Conservation (phyloP, 2,113 vertebrate genomes). For the Globicephala melas region DNA sequence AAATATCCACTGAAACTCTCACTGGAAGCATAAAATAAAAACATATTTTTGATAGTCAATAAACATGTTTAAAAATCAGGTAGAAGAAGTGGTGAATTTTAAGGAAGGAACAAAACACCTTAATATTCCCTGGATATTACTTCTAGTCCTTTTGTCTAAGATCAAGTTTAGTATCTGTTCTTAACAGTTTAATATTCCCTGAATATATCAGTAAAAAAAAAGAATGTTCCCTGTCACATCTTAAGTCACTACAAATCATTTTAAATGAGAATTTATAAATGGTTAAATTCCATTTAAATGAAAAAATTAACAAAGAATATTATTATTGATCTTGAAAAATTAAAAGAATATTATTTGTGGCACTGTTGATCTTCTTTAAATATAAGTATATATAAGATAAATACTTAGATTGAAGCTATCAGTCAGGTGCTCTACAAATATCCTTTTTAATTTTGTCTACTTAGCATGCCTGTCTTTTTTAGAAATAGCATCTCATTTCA, state of each 20-base stretch:
- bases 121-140: not conserved
- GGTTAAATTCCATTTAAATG: not conserved
- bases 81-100: not conserved
- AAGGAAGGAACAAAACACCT: not conserved
- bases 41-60: not conserved
- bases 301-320: not conserved
- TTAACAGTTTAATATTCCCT: not conserved
- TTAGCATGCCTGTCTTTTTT: not conserved
- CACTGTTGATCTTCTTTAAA: not conserved
- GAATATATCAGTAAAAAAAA: not conserved
- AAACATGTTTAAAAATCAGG: not conserved
- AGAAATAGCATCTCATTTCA: not conserved
- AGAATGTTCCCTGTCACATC: not conserved
- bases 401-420: not conserved
- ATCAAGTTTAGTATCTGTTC: not conserved
- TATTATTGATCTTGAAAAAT: not conserved
- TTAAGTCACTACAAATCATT: not conserved
- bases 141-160: not conserved
- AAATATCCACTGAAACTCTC: not conserved
- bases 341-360: not conserved
- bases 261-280: not conserved
- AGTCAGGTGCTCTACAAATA: not conserved
- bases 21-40: not conserved
- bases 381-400: not conserved
- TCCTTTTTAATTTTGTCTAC: not conserved